A percentile compares a stretch with the other conserved stretches of the same genome.
phyloP scores from a whole-genome alignment of 2,113 vertebrate species.

The Natator depressus region DNA sequence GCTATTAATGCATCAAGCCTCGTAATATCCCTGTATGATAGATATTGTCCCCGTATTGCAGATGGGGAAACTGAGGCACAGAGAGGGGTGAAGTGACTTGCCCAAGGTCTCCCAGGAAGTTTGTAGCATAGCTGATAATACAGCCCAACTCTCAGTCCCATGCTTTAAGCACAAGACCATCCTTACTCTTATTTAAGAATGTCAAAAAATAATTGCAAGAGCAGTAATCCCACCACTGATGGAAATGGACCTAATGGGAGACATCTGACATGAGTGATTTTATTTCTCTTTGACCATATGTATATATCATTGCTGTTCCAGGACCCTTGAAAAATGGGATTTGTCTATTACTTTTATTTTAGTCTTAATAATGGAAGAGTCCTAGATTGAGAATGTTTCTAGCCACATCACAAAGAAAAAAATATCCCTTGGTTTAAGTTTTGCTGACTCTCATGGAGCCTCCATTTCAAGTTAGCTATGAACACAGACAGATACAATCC shows the following conservation, averaged over 20 bases:
- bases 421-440: neutral
- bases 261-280: neutral
- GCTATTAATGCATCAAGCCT: neutral
- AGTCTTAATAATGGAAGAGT: neutral
- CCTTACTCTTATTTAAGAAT: neutral
- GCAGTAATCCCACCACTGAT: neutral
- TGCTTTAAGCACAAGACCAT: neutral
- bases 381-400: neutral
- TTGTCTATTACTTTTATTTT: neutral
- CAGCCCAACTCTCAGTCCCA: neutral
- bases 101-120: neutral
- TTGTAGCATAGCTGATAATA: neutral
- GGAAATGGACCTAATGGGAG: constrained; percentile 31
- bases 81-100: neutral
- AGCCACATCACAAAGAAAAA: neutral
- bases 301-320: neutral
- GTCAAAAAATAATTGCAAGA: constrained; percentile 45
- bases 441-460: neutral
- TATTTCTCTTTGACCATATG: neutral
- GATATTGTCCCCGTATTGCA: neutral
- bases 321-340: neutral
- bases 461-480: neutral
- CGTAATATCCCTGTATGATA: neutral
- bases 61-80: neutral
- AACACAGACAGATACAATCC: neutral